phyloP scores from a whole-genome alignment of 2,113 vertebrate species.

The Callipepla squamata region DNA sequence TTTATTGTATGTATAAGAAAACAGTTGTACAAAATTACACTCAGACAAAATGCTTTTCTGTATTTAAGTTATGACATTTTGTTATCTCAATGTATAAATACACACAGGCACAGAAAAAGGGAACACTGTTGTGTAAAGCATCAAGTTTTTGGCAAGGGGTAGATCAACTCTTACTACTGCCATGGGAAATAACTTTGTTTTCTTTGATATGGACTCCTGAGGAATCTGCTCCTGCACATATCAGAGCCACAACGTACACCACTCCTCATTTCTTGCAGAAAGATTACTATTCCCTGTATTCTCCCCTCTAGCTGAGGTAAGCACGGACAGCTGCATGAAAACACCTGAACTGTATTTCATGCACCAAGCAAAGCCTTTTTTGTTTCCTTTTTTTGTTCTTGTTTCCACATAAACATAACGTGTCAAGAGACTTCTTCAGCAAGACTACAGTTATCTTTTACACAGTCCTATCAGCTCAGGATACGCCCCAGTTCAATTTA shows the following conservation, averaged over 20 bases:
- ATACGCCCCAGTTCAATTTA: background rate
- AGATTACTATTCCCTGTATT: background rate
- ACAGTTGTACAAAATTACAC: background rate
- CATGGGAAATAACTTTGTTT: background rate
- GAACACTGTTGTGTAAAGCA: background rate
- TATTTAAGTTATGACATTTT: too few species aligned
- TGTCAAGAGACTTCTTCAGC: background rate
- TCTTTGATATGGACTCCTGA: background rate
- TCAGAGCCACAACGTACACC: background rate
- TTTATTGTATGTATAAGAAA: background rate
- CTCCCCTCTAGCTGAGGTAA: background rate
- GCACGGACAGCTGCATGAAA: background rate
- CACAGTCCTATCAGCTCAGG: background rate
- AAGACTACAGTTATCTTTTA: background rate
- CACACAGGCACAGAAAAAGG: background rate
- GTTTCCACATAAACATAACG: background rate
- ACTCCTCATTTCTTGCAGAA: background rate
- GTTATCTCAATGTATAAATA: too few species aligned
- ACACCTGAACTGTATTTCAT: background rate
- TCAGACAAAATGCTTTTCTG: too few species aligned
- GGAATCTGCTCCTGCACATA: background rate
- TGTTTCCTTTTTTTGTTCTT: background rate
- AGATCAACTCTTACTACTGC: background rate
- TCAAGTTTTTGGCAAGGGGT: background rate
- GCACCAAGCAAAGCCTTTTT: background rate